Percentiles rank a stretch among this genome's conserved stretches.
Conservation (phyloP, 2,888 invertebrate species). For the Apotomis betuletana region DNA sequence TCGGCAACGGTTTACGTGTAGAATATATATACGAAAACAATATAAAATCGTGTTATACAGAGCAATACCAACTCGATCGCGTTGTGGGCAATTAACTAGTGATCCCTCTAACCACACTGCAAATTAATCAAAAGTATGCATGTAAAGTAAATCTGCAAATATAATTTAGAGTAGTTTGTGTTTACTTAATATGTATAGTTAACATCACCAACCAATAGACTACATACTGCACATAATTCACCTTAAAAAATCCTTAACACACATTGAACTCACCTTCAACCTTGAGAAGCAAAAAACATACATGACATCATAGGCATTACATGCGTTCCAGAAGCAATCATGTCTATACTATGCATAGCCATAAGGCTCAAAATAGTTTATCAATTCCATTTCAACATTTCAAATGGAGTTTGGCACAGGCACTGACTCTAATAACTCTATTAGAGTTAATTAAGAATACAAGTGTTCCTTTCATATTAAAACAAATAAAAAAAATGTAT, state of each 20-base stretch:
- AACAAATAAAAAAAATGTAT: conserved; percentile 50
- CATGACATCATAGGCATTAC: conserved; percentile 34
- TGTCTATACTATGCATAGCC: conserved; percentile 9
- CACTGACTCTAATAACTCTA: conserved; percentile 49
- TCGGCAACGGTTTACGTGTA: too few relatives aligned
- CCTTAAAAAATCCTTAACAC: conserved; percentile 30
- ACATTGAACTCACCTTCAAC: conserved; percentile 27
- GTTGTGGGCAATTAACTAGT: too few relatives aligned
- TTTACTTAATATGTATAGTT: background rate
- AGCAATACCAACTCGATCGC: too few relatives aligned
- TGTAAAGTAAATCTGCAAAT: too few relatives aligned
- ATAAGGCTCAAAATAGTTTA: conserved; percentile 37
- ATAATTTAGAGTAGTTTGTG: too few relatives aligned
- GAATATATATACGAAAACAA: too few relatives aligned
- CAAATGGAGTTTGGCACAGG: conserved; percentile 29
- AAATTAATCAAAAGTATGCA: too few relatives aligned
- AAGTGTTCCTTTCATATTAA: conserved; percentile 63
- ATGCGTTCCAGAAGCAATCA: conserved; percentile 6
- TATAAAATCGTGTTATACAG: too few relatives aligned
- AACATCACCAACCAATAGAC: background rate
- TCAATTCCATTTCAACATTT: conserved; percentile 10
- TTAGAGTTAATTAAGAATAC: conserved; percentile 72
- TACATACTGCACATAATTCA: background rate
- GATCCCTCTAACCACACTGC: too few relatives aligned
- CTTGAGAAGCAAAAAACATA: conserved; percentile 32